Evolutionary conservation across 2,797 vertebrate species (phyloP), one percentile per base, ranked within the genome.

Genomic region (Synaphobranchus kaupii): DNA sequence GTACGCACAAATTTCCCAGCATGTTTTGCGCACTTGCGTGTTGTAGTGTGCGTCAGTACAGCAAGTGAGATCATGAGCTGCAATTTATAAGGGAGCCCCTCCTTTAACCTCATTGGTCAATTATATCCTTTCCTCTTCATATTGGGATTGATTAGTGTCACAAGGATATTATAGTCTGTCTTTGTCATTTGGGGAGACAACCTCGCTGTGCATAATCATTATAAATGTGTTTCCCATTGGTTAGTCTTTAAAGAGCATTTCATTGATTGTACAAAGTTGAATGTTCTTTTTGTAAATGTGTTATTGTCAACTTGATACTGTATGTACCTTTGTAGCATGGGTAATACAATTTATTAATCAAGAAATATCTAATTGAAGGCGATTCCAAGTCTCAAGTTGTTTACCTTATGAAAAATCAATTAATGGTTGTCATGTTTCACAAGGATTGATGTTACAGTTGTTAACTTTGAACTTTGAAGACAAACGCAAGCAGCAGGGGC

Each of bases 181-280:
- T 47, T 39, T 78, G 17, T 39, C 39, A 47, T 47, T 44, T 78
- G 15, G 17, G 68, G 68, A 31, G 34, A 78, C 39, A 22, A 22
- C 17, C 34, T 20, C 73, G 15, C 39, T 78, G 17, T 76, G 12
- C 34, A 78, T 78, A 39, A 78, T 47, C 20, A 78, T 47, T 78
- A 78, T 78, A 39, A 6, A 44, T 78, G 34, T 78, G 73, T 44
- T 8, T 78, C 7, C 9, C 71, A 76, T 76, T 39, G 13, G 31
- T 44, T 78, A 78, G 4, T 78, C 34, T 78, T 47, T 81, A 10
- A 81, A 81, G 20, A 81, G 78, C 78, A 50, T 81, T 50, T 50
- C 47, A 50, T 80, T 80, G 76, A 80, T 81, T 81, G 47, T 48
- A 22, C 44, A 50, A 81, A 48, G 39, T 81, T 6, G 47, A 81